A percentile compares a stretch with the other conserved stretches of the same genome.
phyloP scores from a whole-genome alignment of 2,113 vertebrate species.

The Sinocyclocheilus anshuiensis region DNA sequence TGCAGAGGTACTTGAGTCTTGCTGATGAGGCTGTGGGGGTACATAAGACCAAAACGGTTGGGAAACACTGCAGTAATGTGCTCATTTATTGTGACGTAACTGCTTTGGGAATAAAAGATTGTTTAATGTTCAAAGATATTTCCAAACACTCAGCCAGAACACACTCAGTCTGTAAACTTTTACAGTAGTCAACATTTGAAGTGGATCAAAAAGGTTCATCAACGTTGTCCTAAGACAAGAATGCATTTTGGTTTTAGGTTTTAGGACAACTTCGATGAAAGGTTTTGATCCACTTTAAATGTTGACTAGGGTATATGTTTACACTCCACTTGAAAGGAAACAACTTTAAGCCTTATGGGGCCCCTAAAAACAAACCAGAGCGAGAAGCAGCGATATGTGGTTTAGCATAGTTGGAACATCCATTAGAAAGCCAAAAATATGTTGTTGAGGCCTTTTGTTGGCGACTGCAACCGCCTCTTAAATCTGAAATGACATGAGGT shows the following conservation, averaged over 20 bases:
- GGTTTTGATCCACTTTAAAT: no score
- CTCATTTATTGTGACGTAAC: conserved; percentile 12
- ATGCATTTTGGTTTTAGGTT: no score
- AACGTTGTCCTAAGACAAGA: no score
- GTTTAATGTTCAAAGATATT: conserved; percentile 35
- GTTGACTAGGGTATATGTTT: conserved; percentile 54
- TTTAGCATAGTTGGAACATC: conserved; percentile 47
- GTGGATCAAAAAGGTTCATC: no score
- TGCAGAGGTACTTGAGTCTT: neutral
- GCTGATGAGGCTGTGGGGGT: neutral
- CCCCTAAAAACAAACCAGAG: conserved; percentile 59
- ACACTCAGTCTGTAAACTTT: conserved; percentile 59
- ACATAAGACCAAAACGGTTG: neutral
- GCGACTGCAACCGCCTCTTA: conserved; percentile 67
- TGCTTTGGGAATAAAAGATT: conserved; percentile 39
- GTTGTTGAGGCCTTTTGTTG: conserved; percentile 56
- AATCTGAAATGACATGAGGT: conserved; percentile 70
- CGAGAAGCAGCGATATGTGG: conserved; percentile 48
- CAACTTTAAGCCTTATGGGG: conserved; percentile 50
- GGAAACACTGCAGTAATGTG: neutral
- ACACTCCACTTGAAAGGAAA: conserved; percentile 62
- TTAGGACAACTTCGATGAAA: no score
- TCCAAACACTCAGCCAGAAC: conserved; percentile 35
- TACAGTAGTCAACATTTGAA: neutral
- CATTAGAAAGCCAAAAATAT: conserved; percentile 60